Percentiles rank a stretch among this genome's conserved stretches.
Conservation (phyloP, 1,140 invertebrate genomes). For the Anastatus disparis region DNA sequence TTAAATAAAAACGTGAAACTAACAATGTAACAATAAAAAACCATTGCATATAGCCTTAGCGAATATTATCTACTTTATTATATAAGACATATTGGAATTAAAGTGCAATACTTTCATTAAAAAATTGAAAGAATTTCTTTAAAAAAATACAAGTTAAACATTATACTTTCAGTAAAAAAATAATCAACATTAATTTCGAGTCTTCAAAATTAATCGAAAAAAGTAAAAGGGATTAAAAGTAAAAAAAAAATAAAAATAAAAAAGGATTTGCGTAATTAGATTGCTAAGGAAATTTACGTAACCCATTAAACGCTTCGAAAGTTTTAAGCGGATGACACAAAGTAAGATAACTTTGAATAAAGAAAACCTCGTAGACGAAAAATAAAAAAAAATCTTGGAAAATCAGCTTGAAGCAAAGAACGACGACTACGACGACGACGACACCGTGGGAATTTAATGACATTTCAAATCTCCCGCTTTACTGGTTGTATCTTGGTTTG, state of each 20-base stretch:
- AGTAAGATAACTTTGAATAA: slow-evolving; percentile 17
- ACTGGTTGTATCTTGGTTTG: slow-evolving; percentile 31
- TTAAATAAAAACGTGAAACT: too few relatives aligned
- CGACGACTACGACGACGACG: neutral
- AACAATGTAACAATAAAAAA: too few relatives aligned
- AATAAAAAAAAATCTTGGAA: neutral
- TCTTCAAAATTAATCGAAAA: neutral
- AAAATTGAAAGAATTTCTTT: too few relatives aligned
- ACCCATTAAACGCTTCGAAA: slow-evolving; percentile 9
- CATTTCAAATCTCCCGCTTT: slow-evolving; percentile 55
- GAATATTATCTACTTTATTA: too few relatives aligned
- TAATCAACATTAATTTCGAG: too few relatives aligned
- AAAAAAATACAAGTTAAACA: too few relatives aligned
- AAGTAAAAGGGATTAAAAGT: neutral
- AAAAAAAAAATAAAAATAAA: neutral
- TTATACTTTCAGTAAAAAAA: too few relatives aligned
- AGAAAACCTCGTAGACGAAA: neutral
- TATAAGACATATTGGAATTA: too few relatives aligned
- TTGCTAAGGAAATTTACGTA: slow-evolving; percentile 7
- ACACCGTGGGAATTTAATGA: slow-evolving; percentile 47
- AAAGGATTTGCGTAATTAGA: neutral
- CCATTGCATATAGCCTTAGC: too few relatives aligned
- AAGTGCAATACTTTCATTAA: too few relatives aligned
- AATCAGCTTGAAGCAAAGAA: slow-evolving; percentile 16
- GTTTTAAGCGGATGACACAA: slow-evolving; percentile 12